Base-by-base conservation (phyloP, 1,140 invertebrate genomes). In the Neodiprion pinetum region DNA sequence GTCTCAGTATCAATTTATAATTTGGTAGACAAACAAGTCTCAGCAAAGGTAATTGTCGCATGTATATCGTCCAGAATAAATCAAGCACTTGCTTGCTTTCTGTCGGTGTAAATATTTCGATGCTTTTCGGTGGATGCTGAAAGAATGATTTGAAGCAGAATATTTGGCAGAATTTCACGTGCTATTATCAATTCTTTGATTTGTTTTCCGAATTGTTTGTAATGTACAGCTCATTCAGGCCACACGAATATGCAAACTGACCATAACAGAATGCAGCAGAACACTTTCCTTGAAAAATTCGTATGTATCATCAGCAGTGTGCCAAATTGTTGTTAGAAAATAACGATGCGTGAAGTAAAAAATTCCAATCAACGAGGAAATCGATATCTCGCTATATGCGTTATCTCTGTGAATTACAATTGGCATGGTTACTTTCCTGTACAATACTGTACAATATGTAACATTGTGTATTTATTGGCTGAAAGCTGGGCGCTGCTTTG, bases 51-150 rank as follows among this genome's bases (percentile, higher is more conserved):
- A 86, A 72, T 67, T 85, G 82, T 73, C 80, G 70, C 72, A 85
- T 76, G 72, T 82, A 83, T 70, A 80, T 71, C 75, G 74, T 67
- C 4, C 67, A 76, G 77, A 87, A 85, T 40, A 83, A 75, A 65
- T 82, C 73, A 40, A 84, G 70, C 70, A 83, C 66, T 48, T 76
- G 61, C 61, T 80, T 75, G 53, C 79, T 80, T 75, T 87, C 77
- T 28, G 21, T 67, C 17, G 75, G 70, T 2, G 77, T 81, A 68
- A 86, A 85, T 75, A 85, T 66, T 77, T 82, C 77, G 47, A 77
- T 72, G 61, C 77, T 79, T 73, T 83, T 72, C 68, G 83, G 80
- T 66, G 83, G 81, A 76, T 86, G 70, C 83, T 86, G 78, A 67
- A 82, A 79, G 5, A 17, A 61, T 5, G 4, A 75, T 72, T 78